phyloP scores from a whole-genome alignment of 2,113 vertebrate genomes.

The Leucoraja erinaceus region DNA sequence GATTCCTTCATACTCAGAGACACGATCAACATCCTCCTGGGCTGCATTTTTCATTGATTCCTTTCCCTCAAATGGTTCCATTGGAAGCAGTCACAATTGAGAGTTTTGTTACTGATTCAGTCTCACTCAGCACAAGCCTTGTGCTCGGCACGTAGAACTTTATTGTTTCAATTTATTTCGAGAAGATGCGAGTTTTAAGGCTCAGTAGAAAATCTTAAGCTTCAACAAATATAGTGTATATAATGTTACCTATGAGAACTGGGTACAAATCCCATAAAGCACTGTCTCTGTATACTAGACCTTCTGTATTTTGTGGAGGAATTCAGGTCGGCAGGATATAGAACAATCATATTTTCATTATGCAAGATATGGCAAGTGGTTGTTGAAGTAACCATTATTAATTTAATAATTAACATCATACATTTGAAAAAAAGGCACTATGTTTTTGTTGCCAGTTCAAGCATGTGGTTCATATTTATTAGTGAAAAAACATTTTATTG shows the following conservation, averaged over 20 bases:
- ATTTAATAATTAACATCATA: not conserved
- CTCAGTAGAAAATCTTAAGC: not conserved
- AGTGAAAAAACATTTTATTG: not conserved
- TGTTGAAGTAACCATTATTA: not conserved
- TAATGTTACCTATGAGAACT: constrained; percentile 5
- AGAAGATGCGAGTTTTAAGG: not conserved
- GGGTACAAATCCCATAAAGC: too few species aligned
- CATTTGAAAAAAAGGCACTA: not conserved
- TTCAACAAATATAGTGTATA: not conserved
- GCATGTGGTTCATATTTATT: not conserved
- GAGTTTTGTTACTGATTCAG: not conserved
- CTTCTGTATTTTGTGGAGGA: not conserved
- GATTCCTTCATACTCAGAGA: too few species aligned
- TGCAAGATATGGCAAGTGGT: not conserved
- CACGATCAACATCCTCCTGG: not conserved
- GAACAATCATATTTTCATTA: constrained; percentile 32
- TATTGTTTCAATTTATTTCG: not conserved
- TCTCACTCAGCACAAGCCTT: not conserved
- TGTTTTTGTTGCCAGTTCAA: not conserved
- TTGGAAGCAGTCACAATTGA: not conserved
- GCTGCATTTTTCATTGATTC: not conserved
- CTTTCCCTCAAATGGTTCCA: not conserved
- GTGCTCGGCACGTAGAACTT: not conserved
- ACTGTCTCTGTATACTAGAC: not conserved
- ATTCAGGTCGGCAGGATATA: not conserved